phyloP scores from a whole-genome alignment of 2,113 vertebrate genomes.

The Anser brachyrhynchus region DNA sequence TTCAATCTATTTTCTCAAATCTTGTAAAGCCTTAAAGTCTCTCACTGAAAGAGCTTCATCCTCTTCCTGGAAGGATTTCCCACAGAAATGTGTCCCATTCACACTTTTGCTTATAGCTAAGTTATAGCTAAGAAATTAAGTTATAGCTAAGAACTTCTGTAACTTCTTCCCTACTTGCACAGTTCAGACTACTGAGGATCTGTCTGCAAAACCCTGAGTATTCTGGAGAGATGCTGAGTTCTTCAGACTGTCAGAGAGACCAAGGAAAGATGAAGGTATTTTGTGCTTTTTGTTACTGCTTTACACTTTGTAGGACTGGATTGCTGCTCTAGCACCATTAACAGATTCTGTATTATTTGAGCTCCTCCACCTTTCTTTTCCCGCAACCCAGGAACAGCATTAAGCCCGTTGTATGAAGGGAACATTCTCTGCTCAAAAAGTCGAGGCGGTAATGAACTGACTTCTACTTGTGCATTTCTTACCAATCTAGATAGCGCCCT shows the following conservation, averaged over 20 bases:
- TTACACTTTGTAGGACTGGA: neutral
- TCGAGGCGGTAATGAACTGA: neutral
- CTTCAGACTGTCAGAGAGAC: neutral
- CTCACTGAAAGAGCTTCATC: neutral
- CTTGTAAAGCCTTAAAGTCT: neutral
- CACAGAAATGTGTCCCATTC: neutral
- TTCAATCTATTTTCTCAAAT: neutral
- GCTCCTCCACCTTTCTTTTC: neutral
- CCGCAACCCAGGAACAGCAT: neutral
- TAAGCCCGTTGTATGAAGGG: neutral
- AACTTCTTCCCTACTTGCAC: neutral
- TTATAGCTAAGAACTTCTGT: neutral
- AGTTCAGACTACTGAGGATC: neutral
- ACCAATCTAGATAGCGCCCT: slow-evolving; percentile 90
- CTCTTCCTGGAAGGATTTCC: neutral
- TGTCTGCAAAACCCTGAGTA: neutral
- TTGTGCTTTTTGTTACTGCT: neutral
- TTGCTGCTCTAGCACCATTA: neutral
- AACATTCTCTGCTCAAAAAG: neutral
- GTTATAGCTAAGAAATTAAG: neutral
- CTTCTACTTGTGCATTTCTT: slow-evolving; percentile 46
- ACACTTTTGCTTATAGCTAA: neutral
- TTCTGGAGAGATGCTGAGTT: neutral
- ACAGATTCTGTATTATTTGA: neutral
- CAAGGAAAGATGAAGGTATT: neutral